These are phyloP conservation scores for Drosophila barbarae DNA, from an alignment of 2,888 invertebrate genomes.

Conservation along the genomic window DNA sequence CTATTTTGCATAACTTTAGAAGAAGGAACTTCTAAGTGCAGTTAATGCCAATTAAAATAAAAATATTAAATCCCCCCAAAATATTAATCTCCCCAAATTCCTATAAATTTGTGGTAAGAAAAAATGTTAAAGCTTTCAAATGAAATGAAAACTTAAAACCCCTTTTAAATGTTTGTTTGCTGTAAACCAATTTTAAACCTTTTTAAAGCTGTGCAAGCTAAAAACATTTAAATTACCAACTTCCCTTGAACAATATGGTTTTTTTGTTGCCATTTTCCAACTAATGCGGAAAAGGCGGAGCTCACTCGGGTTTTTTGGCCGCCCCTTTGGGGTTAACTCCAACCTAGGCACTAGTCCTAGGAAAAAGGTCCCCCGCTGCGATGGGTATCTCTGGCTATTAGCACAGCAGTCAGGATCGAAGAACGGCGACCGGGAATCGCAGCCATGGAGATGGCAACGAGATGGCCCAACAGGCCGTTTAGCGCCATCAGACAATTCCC, in stretches of 20 bases:
- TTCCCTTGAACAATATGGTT: conserved; percentile 1
- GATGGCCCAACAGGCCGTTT: conserved; percentile 70
- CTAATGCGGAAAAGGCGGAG: conserved; percentile 71
- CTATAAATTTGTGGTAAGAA: no score
- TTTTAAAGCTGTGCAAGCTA: conserved; percentile 25
- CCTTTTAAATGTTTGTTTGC: no score
- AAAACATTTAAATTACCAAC: not conserved
- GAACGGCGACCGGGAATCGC: not conserved
- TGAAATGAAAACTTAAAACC: no score
- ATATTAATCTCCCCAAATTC: no score
- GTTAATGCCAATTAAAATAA: no score
- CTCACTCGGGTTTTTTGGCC: conserved; percentile 28
- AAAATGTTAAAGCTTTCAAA: no score
- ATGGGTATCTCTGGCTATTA: conserved; percentile 70
- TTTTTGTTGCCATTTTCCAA: conserved; percentile 18
- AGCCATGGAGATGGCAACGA: conserved; percentile 18
- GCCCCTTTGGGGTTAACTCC: conserved; percentile 27
- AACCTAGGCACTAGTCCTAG: conserved; percentile 8
- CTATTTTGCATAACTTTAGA: no score
- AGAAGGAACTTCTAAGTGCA: no score
- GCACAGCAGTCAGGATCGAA: conserved; percentile 54
- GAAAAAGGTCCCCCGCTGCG: conserved; percentile 51
- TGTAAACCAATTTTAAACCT: not conserved
- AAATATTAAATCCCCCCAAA: no score
- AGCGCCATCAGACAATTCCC: conserved; percentile 72